Conservation (phyloP, 2,113 vertebrate species). For the Semicossyphus pulcher region DNA sequence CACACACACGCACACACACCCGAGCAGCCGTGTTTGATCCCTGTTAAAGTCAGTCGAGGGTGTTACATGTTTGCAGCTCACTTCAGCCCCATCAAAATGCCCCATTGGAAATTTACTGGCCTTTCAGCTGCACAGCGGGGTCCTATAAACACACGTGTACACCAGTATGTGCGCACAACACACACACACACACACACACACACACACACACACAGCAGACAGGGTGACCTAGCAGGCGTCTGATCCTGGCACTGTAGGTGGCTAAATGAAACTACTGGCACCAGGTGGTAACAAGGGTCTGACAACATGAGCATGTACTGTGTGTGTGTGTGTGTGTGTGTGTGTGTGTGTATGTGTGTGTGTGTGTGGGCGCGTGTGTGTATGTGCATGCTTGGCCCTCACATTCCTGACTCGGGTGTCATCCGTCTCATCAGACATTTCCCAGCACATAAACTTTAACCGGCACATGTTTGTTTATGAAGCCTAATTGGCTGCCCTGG, state of each 20-base stretch:
- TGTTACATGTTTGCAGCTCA: constrained; percentile 62
- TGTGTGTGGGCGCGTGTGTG: constrained; percentile 1
- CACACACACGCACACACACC: not conserved
- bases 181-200: constrained; percentile 8
- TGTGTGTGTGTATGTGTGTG: not conserved
- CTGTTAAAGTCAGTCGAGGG: constrained; percentile 61
- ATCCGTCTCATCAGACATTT: constrained; percentile 43
- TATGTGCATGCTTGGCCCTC: constrained; percentile 7
- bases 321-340: constrained; percentile 23
- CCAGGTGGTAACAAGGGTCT: not conserved
- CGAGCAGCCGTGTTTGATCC: constrained; percentile 23
- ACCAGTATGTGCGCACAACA: not conserved
- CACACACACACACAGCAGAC: constrained; percentile 6
- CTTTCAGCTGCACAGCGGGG: constrained; percentile 47
- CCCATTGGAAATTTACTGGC: constrained; percentile 60
- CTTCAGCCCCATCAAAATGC: constrained; percentile 59
- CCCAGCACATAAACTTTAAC: constrained; percentile 53
- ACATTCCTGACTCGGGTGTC: constrained; percentile 60
- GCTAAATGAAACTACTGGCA: constrained; percentile 29
- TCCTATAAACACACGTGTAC: constrained; percentile 37
- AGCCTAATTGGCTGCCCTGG: constrained; percentile 1
- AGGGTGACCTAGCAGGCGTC: constrained; percentile 3
- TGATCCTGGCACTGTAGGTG: constrained; percentile 4
- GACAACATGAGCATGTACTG: not conserved
- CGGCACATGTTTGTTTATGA: constrained; percentile 51